Evolutionary conservation across 2,797 vertebrate genomes (phyloP).

Genomic region (Knipowitschia caucasica): DNA sequence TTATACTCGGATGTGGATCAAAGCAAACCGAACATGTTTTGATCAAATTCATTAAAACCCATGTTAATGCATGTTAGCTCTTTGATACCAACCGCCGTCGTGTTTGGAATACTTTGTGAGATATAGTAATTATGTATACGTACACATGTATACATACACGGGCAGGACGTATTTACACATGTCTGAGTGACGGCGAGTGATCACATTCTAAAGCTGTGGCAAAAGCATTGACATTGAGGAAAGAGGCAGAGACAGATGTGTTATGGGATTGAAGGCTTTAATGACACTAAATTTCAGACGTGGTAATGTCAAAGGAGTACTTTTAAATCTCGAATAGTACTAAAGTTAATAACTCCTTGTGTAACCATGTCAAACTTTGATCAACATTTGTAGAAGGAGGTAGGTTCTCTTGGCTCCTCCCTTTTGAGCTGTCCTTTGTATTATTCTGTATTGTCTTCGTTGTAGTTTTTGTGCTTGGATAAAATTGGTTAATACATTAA

Average conservation of each 20-base stretch:
- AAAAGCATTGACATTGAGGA: constrained; percentile 8
- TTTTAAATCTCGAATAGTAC: background rate
- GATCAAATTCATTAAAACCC: constrained; percentile 61
- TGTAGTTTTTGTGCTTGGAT: too few species aligned
- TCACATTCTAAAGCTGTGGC: background rate
- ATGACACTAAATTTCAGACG: background rate
- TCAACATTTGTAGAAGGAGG: too few species aligned
- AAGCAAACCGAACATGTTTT: constrained; percentile 56
- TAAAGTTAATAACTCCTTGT: too few species aligned
- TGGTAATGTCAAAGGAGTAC: background rate
- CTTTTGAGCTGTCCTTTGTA: too few species aligned
- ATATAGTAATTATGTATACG: constrained; percentile 39
- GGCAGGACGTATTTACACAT: constrained; percentile 6
- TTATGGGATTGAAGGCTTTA: constrained; percentile 7
- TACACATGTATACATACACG: background rate
- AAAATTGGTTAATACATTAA: too few species aligned
- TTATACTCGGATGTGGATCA: constrained; percentile 63
- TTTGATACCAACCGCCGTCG: constrained; percentile 40
- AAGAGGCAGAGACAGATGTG: constrained; percentile 10
- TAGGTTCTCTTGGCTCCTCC: too few species aligned
- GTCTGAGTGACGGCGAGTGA: background rate
- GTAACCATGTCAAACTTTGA: too few species aligned
- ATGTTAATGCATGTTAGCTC: constrained; percentile 72
- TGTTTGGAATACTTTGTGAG: constrained; percentile 30
- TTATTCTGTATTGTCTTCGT: too few species aligned